Conservation (phyloP, 2,888 invertebrate species). For the Cylloceria caligata region DNA sequence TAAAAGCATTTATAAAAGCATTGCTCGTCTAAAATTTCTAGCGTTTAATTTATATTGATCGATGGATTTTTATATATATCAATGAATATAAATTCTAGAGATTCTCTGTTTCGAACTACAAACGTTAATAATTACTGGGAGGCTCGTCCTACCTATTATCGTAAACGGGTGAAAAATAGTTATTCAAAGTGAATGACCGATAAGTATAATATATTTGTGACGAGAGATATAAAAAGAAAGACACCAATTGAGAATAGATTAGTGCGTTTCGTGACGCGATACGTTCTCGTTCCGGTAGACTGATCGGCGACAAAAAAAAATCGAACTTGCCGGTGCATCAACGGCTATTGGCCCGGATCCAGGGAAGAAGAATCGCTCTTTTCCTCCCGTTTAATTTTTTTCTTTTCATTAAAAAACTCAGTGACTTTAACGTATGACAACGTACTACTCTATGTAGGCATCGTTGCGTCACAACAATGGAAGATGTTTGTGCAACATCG, state of each 20-base stretch:
- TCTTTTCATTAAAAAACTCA: conserved; percentile 19
- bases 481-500: conserved; percentile 37
- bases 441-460: conserved; percentile 14
- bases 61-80: neutral
- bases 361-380: neutral
- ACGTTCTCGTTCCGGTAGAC: conserved; percentile 40
- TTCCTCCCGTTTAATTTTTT: conserved; percentile 17
- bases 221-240: conserved; percentile 1
- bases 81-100: neutral
- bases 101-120: neutral
- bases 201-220: neutral
- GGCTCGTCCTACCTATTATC: neutral
- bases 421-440: neutral
- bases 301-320: conserved; percentile 15
- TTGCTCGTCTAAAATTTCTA: neutral
- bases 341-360: conserved; percentile 46
- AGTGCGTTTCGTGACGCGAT: conserved; percentile 26
- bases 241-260: neutral
- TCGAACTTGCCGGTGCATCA: conserved; percentile 15
- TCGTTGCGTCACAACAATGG: conserved; percentile 33
- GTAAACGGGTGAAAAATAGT: neutral
- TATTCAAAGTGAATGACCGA: neutral
- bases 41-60: neutral
- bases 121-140: neutral
- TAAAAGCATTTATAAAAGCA: neutral